A percentile compares a stretch with the other conserved stretches of the same genome.
Evolutionary conservation across 2,888 invertebrate species (phyloP).

Genomic region (Agapostemon virescens): DNA sequence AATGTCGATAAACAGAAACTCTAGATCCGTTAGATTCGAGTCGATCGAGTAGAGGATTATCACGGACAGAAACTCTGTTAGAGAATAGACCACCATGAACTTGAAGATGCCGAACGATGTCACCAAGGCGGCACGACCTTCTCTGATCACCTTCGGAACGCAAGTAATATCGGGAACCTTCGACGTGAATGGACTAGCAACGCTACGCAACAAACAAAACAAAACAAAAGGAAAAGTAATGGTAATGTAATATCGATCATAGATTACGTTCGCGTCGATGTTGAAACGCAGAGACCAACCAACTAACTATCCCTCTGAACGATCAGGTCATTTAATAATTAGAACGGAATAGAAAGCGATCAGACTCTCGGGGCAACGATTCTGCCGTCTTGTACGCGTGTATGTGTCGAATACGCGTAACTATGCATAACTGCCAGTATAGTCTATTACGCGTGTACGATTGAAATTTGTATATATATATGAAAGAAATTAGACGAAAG

Average conservation of each 20-base stretch:
- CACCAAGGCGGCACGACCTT: slow-evolving; percentile 93
- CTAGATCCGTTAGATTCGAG: slow-evolving; percentile 83
- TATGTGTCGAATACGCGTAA: background rate
- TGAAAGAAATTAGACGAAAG: background rate
- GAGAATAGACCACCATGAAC: slow-evolving; percentile 94
- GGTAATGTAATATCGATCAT: background rate
- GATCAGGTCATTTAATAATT: background rate
- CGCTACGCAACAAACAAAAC: slow-evolving; percentile 80
- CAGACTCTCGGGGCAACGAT: background rate
- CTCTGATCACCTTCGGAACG: slow-evolving; percentile 89
- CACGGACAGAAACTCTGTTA: slow-evolving; percentile 93
- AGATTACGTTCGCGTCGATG: background rate
- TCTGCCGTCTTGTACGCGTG: background rate
- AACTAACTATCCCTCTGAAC: background rate
- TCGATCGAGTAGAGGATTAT: slow-evolving; percentile 88
- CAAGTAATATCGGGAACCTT: slow-evolving; percentile 90
- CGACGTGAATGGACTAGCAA: slow-evolving; percentile 95
- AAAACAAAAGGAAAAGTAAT: background rate
- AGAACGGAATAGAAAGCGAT: background rate
- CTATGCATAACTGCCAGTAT: too few species aligned
- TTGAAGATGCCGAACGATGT: slow-evolving; percentile 95
- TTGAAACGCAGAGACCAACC: too few species aligned
- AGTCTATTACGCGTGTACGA: too few species aligned
- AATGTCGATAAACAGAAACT: slow-evolving; percentile 86
- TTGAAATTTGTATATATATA: too few species aligned